Percentiles rank a stretch among this genome's conserved stretches.
These are phyloP conservation scores for Tuberolachnus salignus DNA, from an alignment of 2,888 invertebrate genomes.

Conservation along the genomic window DNA sequence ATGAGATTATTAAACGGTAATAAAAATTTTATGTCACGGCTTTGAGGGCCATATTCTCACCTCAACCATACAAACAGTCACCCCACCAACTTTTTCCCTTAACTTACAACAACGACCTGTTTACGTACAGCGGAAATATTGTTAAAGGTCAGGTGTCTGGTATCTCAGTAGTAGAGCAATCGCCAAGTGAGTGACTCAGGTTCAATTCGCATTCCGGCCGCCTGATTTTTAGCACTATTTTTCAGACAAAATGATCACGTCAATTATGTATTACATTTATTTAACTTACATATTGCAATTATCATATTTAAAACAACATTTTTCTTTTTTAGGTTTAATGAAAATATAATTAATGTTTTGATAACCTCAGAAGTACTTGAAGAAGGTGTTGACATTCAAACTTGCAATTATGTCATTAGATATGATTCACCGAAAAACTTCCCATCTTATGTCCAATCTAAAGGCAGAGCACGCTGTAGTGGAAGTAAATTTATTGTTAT, in stretches of 20 bases:
- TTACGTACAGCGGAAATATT: too few relatives aligned
- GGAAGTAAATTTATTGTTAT: constrained; percentile 66
- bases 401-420: constrained; percentile 79
- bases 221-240: too few relatives aligned
- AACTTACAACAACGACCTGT: too few relatives aligned
- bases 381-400: constrained; percentile 86
- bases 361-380: constrained; percentile 83
- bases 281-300: neutral
- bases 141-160: too few relatives aligned
- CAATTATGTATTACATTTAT: neutral
- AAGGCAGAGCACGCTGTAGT: constrained; percentile 80
- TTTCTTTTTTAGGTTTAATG: constrained; percentile 65
- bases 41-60: too few relatives aligned
- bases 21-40: too few relatives aligned
- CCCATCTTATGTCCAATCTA: constrained; percentile 85
- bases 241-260: too few relatives aligned
- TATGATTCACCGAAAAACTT: constrained; percentile 76
- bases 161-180: too few relatives aligned
- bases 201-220: too few relatives aligned
- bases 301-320: constrained; percentile 23
- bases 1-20: constrained; percentile 43
- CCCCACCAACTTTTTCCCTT: too few relatives aligned
- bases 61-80: too few relatives aligned
- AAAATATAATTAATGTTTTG: constrained; percentile 70
- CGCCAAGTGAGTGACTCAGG: too few relatives aligned